Percentiles rank a stretch among this genome's conserved stretches.
Conservation (phyloP, 1,140 invertebrate species). For the Drosophila prosaltans region DNA sequence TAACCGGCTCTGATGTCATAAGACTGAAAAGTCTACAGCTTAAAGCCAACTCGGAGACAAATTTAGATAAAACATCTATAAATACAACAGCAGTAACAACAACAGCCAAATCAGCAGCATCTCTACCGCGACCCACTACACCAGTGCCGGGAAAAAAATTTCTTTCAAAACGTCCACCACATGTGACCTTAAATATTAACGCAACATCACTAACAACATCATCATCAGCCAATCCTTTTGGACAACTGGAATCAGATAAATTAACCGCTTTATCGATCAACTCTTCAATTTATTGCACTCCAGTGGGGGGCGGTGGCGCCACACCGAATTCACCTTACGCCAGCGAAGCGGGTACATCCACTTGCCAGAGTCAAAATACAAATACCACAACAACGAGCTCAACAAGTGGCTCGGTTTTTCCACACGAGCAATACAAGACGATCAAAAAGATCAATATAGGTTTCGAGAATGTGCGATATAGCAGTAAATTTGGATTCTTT, state of each 20-base stretch:
- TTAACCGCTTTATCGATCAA: constrained; percentile 43
- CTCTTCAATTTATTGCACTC: constrained; percentile 56
- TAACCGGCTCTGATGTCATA: constrained; percentile 60
- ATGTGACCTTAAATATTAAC: constrained; percentile 53
- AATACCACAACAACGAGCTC: constrained; percentile 19
- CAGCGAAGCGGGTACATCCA: constrained; percentile 25
- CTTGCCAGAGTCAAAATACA: constrained; percentile 16
- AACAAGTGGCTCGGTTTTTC: constrained; percentile 60
- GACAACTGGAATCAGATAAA: constrained; percentile 52
- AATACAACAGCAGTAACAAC: constrained; percentile 13
- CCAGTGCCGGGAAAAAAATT: constrained; percentile 61
- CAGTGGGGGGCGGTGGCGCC: constrained; percentile 27
- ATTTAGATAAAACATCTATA: constrained; percentile 34
- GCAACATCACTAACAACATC: constrained; percentile 5
- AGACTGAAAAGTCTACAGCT: constrained; percentile 38
- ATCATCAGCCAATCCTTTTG: constrained; percentile 29
- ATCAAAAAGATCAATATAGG: constrained; percentile 75
- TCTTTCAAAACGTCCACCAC: constrained; percentile 52
- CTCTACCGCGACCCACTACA: constrained; percentile 59
- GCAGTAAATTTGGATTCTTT: constrained; percentile 63
- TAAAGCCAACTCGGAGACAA: constrained; percentile 54
- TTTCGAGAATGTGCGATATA: constrained; percentile 70
- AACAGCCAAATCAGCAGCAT: constrained; percentile 18
- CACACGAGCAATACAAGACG: constrained; percentile 69
- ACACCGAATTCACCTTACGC: constrained; percentile 35